A percentile compares a stretch with the other conserved stretches of the same genome.
Conservation (phyloP, 1,140 invertebrate genomes). For the Drosophila littoralis region DNA sequence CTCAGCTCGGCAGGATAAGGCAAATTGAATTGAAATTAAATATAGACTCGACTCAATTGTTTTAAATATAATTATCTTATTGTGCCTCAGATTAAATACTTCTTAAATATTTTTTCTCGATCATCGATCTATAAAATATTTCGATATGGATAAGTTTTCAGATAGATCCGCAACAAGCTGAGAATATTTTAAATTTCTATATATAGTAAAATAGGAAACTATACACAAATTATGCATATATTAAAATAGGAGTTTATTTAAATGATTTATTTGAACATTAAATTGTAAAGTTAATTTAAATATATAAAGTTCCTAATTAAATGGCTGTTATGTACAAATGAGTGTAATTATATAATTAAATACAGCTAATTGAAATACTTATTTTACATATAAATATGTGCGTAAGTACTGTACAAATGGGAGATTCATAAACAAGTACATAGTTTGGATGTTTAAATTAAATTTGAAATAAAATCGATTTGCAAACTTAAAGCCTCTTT, state of each 20-base stretch:
- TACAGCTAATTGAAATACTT: conserved; percentile 30
- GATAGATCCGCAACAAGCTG: no score
- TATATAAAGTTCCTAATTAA: conserved; percentile 37
- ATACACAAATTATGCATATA: not conserved
- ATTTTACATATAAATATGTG: conserved; percentile 6
- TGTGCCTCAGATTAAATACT: no score
- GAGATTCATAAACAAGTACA: conserved; percentile 35
- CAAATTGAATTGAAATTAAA: not conserved
- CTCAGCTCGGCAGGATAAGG: not conserved
- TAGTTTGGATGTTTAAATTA: conserved; percentile 8
- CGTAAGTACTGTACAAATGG: conserved; percentile 33
- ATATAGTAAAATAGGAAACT: no score
- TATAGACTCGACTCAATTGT: no score
- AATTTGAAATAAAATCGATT: conserved; percentile 45
- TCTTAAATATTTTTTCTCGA: no score
- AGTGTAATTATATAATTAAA: conserved; percentile 32
- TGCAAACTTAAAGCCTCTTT: conserved; percentile 77
- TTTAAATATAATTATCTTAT: no score
- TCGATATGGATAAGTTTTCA: no score
- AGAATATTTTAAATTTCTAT: no score
- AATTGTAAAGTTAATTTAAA: conserved; percentile 1
- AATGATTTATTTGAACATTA: conserved; percentile 16
- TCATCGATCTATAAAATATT: no score
- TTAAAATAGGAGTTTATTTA: not conserved
- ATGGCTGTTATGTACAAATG: conserved; percentile 72